phyloP scores from a whole-genome alignment of 2,888 invertebrate genomes.

The Myopa testacea region DNA sequence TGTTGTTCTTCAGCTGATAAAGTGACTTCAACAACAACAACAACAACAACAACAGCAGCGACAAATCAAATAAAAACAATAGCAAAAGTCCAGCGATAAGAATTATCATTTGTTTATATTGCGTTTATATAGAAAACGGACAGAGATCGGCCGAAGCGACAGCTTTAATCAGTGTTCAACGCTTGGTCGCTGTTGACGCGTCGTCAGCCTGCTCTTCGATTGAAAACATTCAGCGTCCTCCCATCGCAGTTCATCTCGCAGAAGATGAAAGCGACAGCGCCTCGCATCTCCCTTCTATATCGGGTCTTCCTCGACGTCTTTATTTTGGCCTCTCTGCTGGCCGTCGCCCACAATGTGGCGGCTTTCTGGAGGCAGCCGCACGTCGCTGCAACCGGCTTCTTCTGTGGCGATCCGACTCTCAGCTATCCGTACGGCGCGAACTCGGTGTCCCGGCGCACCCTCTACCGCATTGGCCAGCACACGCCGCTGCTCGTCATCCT shows the following conservation, averaged over 20 bases:
- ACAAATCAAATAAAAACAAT: not conserved
- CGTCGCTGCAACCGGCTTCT: slow-evolving; percentile 48
- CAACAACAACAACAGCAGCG: not conserved
- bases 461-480: slow-evolving; percentile 43
- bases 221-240: not conserved
- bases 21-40: not conserved
- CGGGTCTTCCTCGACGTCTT: slow-evolving; percentile 24
- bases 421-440: slow-evolving; percentile 53
- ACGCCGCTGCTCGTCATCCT: slow-evolving; percentile 48
- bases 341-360: slow-evolving; percentile 19
- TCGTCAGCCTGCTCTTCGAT: not conserved
- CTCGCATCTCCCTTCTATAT: slow-evolving; percentile 24
- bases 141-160: too few relatives aligned
- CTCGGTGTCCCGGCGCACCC: slow-evolving; percentile 46
- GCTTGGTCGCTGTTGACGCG: not conserved
- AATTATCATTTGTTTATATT: not conserved
- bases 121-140: too few relatives aligned
- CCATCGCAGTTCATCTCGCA: not conserved
- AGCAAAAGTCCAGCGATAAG: not conserved
- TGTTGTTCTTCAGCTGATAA: too few relatives aligned
- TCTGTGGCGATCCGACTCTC: slow-evolving; percentile 51
- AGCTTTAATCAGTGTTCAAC: not conserved
- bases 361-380: not conserved
- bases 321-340: slow-evolving; percentile 7
- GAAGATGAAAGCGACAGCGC: not conserved